Conservation (phyloP, 2,113 vertebrate genomes). For the Tricholaema leucomelas region DNA sequence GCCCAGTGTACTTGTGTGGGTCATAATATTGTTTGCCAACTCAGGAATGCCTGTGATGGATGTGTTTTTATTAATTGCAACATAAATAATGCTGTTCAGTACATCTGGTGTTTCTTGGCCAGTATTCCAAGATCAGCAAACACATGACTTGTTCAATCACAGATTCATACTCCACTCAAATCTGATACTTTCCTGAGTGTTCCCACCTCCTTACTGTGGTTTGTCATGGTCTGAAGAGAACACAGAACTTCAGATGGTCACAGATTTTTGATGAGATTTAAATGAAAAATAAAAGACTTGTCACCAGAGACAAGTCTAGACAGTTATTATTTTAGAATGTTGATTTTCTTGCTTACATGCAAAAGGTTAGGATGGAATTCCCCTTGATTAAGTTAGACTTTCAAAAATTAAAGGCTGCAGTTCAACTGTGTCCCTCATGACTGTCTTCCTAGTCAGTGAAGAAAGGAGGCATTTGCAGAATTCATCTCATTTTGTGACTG, state of each 20-base stretch:
- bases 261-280: not conserved
- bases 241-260: not conserved
- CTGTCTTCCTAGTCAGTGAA: not conserved
- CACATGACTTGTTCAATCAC: conserved; percentile 1
- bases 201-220: not conserved
- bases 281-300: not conserved
- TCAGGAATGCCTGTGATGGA: conserved; percentile 29
- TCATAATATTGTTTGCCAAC: conserved; percentile 41
- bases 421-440: not conserved
- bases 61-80: conserved; percentile 61
- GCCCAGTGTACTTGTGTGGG: not conserved
- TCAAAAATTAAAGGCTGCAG: not conserved
- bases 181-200: not conserved
- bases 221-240: conserved; percentile 7
- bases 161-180: not conserved
- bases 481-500: not conserved
- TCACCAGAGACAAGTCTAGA: not conserved
- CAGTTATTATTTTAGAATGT: not conserved
- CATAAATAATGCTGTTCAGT: conserved; percentile 48
- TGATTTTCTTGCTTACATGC: not conserved
- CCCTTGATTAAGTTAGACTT: not conserved
- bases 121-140: conserved; percentile 53
- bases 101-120: conserved; percentile 65
- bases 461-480: not conserved
- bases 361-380: not conserved